Base-by-base conservation (phyloP, 2,113 vertebrate species). In the Eulemur macaco region DNA sequence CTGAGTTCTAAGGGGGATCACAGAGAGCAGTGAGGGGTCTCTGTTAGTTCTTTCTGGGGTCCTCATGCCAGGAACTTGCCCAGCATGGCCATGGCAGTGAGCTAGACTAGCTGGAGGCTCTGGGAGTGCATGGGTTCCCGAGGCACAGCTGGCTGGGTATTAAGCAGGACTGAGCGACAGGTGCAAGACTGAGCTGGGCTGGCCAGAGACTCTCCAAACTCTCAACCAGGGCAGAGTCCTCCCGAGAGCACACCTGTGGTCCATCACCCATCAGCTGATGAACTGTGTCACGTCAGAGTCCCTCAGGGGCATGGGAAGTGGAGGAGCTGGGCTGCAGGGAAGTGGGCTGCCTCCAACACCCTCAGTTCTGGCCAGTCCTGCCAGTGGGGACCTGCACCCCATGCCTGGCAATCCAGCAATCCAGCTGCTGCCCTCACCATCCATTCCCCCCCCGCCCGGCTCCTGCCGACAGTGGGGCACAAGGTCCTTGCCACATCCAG, bases 101-200 rank as follows among this genome's bases (percentile, higher is more conserved):
- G 37, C 39, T 23, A 66, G 37, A 84, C 5, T 50, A 54, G 27
- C 63, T 20, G 18, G 45, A 88, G 76, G 60, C n/a, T 58, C 66
- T 50, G 13, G 9, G 37, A 74, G 81, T 93, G 80, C 90, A 21
- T 82, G 68, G 80, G 71, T 94, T 68, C 71, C 42, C 86, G 47
- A 85, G 91, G 42, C 78, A 81, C 97, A 74, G 94, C 56, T 39
- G 20, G 39, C 71, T 90, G 71, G 45, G 37, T 60, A 73, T 68
- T 81, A 69, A 78, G 60, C 89, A 56, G 84, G 52, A 86, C n/a
- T 29, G 60, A 52, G 80, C 31, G 94, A 94, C 84, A 76, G 95
- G 87, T 95, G 89, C 83, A 87, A 96, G 93, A 66, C 93, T 52
- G 95, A 69, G 45, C 66, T 77, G 82, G 47, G 91, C 84, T 92